Evolutionary conservation across 1,140 invertebrate genomes (phyloP).

Genomic region (Homalodisca vitripennis): DNA sequence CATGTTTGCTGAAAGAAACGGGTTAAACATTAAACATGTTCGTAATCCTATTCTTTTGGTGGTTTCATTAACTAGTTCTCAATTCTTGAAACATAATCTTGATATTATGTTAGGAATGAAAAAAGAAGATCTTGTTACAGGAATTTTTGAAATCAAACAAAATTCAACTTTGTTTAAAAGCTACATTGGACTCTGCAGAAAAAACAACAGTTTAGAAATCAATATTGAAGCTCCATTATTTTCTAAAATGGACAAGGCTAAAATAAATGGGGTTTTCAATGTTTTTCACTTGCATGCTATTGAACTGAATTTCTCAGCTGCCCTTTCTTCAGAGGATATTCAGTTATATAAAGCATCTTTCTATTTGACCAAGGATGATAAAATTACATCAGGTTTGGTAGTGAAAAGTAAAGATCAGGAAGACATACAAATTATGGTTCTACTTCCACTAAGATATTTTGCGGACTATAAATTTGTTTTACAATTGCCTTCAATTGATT

Average conservation of each 20-base stretch:
- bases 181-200: background rate
- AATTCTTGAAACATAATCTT: background rate
- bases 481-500: background rate
- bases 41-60: background rate
- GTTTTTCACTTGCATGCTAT: background rate
- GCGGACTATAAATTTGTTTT: background rate
- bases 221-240: slow-evolving; percentile 10
- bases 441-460: background rate
- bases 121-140: background rate
- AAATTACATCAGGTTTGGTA: background rate
- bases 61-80: background rate
- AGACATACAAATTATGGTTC: slow-evolving; percentile 3
- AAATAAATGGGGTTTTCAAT: slow-evolving; percentile 25
- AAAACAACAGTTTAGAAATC: slow-evolving; percentile 5
- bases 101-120: background rate
- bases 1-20: background rate
- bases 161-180: background rate
- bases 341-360: slow-evolving; percentile 5
- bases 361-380: background rate
- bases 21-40: background rate
- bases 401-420: slow-evolving; percentile 7
- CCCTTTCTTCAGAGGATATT: background rate
- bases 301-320: slow-evolving; percentile 3
- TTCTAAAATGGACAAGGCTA: slow-evolving; percentile 22
- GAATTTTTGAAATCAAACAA: background rate